Base-by-base conservation (phyloP, 2,888 invertebrate genomes). In the Neoascia interrupta region DNA sequence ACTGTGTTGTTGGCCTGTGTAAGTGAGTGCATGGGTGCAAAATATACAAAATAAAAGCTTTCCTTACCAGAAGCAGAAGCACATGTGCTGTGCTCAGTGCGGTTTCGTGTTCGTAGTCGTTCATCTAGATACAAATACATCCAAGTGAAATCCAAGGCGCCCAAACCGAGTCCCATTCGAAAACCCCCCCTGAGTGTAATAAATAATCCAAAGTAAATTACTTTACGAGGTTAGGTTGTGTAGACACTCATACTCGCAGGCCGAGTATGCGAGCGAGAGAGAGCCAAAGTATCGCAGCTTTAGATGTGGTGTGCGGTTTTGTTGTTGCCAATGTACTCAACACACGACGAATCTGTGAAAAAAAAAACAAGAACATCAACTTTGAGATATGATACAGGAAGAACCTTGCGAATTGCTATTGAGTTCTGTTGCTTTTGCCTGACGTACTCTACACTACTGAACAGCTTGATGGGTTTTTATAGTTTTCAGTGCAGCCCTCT, bases 341-440 rank as follows among this genome's bases (percentile, higher is more conserved):
- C 28, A 26, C 54, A 54, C n/a, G 8, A 64, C n/a, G n/a, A 64
- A 64, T 39, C 63, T 63, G 43, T 37, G 37, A 39, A 16, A 69
- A 56, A 28, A 72, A 61, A 21, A 63, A 56, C 19, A 58, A 28
- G 43, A 41, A 51, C 28, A 53, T 43, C 16, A 26, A 37, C 11
- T 23, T 53, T 41, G 51, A 61, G 60, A 56, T 49, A 54, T 82
- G 82, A 86, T 84, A 86, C 86, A 87, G 86, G 86, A 87, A 87
- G 86, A 87, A 87, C 86, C 86, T 87, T 87, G 86, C 84, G 80
- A 68, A 85, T 85, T 83, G 84, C 85, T 85, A 85, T 84, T 85
- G 83, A 76, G 51, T 74, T 75, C 72, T 64, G 61, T 54, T 73
- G 53, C 68, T 81, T 75, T 51, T 68, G 72, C 58, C 41, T 19